phyloP scores from a whole-genome alignment of 2,888 invertebrate species.

The Tetrapedia diversipes region DNA sequence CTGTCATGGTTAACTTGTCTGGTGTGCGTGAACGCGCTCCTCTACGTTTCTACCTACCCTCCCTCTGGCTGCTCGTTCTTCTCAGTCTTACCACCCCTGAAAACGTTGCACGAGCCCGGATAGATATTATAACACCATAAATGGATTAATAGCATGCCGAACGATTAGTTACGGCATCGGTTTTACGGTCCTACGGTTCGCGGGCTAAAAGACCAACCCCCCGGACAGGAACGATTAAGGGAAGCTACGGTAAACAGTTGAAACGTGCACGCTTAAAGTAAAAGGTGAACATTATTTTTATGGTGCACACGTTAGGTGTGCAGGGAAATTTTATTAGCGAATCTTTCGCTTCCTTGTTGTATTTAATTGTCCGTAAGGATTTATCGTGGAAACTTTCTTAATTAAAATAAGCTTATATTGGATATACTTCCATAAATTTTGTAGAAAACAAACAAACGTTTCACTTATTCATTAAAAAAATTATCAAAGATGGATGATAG shows the following conservation, averaged over 20 bases:
- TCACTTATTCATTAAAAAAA: too few relatives aligned
- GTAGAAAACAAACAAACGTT: too few relatives aligned
- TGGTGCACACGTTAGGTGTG: neutral
- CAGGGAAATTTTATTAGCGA: too few relatives aligned
- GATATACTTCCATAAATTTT: too few relatives aligned
- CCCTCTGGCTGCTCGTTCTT: conserved; percentile 1
- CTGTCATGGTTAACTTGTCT: neutral
- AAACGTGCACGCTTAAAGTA: neutral
- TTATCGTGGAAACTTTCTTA: too few relatives aligned
- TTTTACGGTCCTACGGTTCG: conserved; percentile 30
- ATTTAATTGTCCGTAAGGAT: too few relatives aligned
- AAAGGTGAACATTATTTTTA: neutral
- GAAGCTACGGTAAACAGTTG: too few relatives aligned
- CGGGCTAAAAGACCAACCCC: conserved; percentile 5
- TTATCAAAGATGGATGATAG: too few relatives aligned
- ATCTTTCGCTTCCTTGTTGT: too few relatives aligned
- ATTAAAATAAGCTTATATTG: too few relatives aligned
- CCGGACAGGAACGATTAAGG: neutral
- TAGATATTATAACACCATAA: conserved; percentile 71
- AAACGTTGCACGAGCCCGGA: conserved; percentile 22
- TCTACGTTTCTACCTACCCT: neutral
- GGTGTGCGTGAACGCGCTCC: neutral
- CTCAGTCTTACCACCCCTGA: conserved; percentile 18
- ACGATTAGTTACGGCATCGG: conserved; percentile 50
- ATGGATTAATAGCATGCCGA: conserved; percentile 69